These are phyloP conservation scores for Ceratina japonica DNA, from an alignment of 1,140 invertebrate genomes.

Conservation along the genomic window DNA sequence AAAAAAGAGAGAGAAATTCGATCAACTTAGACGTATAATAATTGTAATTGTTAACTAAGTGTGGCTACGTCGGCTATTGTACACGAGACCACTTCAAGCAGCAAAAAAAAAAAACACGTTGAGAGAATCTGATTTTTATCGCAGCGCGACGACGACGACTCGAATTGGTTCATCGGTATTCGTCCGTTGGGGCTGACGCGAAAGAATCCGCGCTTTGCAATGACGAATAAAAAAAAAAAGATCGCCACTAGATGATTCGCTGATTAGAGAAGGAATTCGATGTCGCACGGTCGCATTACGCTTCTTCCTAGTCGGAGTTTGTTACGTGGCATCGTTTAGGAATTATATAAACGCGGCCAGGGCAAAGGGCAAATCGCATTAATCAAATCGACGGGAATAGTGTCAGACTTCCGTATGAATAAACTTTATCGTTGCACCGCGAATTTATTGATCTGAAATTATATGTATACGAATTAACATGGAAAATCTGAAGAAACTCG, in stretches of 20 bases:
- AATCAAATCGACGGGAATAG: constrained; percentile 8
- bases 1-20: constrained; percentile 44
- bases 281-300: background rate
- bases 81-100: constrained; percentile 23
- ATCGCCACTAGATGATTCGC: background rate
- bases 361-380: background rate
- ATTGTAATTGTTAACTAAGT: constrained; percentile 60
- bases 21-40: constrained; percentile 58
- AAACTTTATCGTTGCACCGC: constrained; percentile 1
- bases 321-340: constrained; percentile 19
- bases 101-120: background rate
- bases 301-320: constrained; percentile 12
- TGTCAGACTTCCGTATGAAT: constrained; percentile 26
- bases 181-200: constrained; percentile 24
- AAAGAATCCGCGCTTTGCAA: constrained; percentile 27
- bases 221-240: background rate
- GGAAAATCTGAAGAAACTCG: background rate
- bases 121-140: background rate
- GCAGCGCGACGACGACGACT: background rate
- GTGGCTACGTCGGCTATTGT: constrained; percentile 54
- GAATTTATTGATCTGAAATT: constrained; percentile 14
- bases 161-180: constrained; percentile 26
- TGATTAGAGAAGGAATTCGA: constrained; percentile 4
- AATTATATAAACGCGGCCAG: background rate
- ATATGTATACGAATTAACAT: background rate